Evolutionary conservation across 2,797 vertebrate species (phyloP).

Genomic region (Perdix hodgsoniae): DNA sequence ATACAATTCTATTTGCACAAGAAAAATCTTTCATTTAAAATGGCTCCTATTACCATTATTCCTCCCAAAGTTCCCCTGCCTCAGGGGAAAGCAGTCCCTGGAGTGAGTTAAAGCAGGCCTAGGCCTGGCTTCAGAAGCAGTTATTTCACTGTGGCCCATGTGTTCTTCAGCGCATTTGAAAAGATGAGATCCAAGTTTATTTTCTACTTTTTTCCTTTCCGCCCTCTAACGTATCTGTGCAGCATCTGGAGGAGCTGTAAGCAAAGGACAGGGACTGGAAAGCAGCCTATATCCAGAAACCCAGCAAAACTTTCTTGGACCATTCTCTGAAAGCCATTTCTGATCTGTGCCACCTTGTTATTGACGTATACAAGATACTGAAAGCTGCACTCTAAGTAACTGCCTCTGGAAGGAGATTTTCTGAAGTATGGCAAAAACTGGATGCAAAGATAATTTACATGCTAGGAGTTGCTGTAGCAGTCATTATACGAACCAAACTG

Average conservation of each 20-base stretch:
- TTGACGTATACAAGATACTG: neutral
- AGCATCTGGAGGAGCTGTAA: neutral
- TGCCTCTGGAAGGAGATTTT: neutral
- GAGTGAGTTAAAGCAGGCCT: neutral
- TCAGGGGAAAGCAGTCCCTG: neutral
- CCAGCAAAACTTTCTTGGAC: neutral
- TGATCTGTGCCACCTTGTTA: neutral
- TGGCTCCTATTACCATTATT: neutral
- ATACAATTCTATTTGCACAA: neutral
- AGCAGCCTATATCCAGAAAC: neutral
- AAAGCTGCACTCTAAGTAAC: neutral
- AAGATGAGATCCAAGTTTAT: neutral
- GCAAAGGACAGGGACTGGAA: neutral
- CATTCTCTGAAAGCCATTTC: neutral
- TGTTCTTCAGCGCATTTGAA: neutral
- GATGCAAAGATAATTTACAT: conserved; percentile 12
- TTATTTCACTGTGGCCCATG: neutral
- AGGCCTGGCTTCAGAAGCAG: neutral
- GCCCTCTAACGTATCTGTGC: fast-evolving
- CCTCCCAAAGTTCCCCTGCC: neutral
- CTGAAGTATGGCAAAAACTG: neutral
- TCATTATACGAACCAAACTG: conserved; percentile 64
- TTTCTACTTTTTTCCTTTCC: neutral
- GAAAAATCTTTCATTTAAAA: neutral
- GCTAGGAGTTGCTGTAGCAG: neutral